These are phyloP conservation scores for Pantherophis alleghaniensis DNA, from an alignment of 2,797 vertebrate genomes.

Conservation along the genomic window DNA sequence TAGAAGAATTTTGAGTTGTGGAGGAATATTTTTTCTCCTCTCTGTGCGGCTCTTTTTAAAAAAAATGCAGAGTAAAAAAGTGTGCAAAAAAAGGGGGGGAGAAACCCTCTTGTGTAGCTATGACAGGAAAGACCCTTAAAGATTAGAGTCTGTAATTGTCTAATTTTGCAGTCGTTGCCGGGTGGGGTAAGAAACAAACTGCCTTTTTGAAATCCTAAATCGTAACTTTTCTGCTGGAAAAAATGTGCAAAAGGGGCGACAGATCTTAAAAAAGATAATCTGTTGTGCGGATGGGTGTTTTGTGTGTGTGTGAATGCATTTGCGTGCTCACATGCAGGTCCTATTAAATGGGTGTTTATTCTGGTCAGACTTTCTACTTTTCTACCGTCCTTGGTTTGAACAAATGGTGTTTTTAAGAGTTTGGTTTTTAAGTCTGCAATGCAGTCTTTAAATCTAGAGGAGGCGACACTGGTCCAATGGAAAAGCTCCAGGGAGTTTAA, in stretches of 20 bases:
- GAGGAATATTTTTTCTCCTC: not conserved
- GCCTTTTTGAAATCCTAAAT: not conserved
- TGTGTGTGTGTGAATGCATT: not conserved
- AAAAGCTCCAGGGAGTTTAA: slow-evolving; percentile 38
- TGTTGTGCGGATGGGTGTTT: not conserved
- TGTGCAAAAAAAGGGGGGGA: not conserved
- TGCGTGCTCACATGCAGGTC: not conserved
- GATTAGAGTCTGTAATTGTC: slow-evolving; percentile 16
- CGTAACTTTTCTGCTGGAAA: slow-evolving; percentile 21
- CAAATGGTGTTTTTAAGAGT: slow-evolving; percentile 43
- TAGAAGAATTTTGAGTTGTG: not conserved
- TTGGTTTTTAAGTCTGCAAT: slow-evolving; percentile 24
- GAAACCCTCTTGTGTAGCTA: not conserved
- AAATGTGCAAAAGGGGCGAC: slow-evolving; percentile 13
- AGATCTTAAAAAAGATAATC: slow-evolving; percentile 17
- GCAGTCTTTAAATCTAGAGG: slow-evolving; percentile 50
- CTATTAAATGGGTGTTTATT: slow-evolving; percentile 38
- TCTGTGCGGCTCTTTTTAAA: not conserved
- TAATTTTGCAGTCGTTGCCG: not conserved
- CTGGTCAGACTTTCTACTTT: not conserved
- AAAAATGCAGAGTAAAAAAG: not conserved
- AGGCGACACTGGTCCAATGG: slow-evolving; percentile 40
- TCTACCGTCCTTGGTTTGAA: not conserved
- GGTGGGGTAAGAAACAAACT: not conserved
- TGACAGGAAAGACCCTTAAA: too few relatives aligned